Base-by-base conservation (phyloP, 2,888 invertebrate genomes). In the Cotesia congregata region DNA sequence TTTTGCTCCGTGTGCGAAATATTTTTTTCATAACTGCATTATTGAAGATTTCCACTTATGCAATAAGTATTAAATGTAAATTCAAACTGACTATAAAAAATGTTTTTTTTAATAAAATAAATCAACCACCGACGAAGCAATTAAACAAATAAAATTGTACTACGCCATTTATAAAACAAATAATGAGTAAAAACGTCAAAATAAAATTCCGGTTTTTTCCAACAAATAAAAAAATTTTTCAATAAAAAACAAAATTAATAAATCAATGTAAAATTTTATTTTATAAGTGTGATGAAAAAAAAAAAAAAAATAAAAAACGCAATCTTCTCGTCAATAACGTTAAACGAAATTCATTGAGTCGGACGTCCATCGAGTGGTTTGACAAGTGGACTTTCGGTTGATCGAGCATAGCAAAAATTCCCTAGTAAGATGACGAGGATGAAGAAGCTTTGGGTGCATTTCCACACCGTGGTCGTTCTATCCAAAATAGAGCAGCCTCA, bases 361-460 rank as follows among this genome's bases (percentile, higher is more conserved):
- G 50, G 50, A 50, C 50, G 50, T 50, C 50, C 12, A 50, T 50
- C 50, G 50, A 50, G 50, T 50, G 50, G 50, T 50, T 62, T n/a
- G 20, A 17, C 64, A 17, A 30, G 64, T 64, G 64, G 17, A 20
- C 64, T 39, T 38, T 12, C 38, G 20, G 67, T 39, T 39, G 39
- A 67, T 9, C 39, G 30, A 39, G 38, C 67, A 38, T 67, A 12
- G 12, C 6, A 38, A 38, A 39, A 67, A 38, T 67, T 38, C 39
- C 67, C 20, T 30, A 12, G 67, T 7, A 39, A 67, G 12, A 12
- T 50, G 7, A 50, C 50, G 4, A 7, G 50, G 50, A 50, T 7
- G 50, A 67, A 38, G 30, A 67, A 67, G 67, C 30, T 20, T 17
- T 62, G 62, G 67, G 30, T 67, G 67, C 67, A 67, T 20, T 38